phyloP scores from a whole-genome alignment of 92 coral and sea anemone genomes.

The Micromussa lordhowensis region DNA sequence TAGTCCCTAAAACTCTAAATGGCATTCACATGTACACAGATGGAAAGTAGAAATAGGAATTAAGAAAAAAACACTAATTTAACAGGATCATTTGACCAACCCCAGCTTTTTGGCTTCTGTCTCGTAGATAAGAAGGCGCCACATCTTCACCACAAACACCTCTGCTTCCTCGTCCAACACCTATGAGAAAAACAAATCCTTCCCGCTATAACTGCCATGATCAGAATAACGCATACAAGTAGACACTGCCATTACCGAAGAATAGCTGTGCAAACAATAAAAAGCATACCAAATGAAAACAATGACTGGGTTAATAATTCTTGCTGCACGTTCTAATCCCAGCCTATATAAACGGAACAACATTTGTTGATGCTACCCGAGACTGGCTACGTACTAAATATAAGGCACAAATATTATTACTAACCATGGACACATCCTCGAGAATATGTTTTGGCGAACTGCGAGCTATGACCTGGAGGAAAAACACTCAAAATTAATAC shows the following conservation, averaged over 20 bases:
- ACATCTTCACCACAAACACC: conserved; percentile 99
- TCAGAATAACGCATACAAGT: no score
- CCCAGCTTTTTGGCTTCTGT: conserved; percentile 99
- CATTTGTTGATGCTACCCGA: no score
- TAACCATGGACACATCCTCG: conserved; percentile 98
- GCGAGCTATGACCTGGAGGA: conserved; percentile 85
- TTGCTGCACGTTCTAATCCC: no score
- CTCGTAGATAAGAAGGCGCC: conserved; percentile 99
- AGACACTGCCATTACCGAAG: no score
- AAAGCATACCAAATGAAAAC: no score
- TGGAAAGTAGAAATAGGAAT: background rate
- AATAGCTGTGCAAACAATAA: no score
- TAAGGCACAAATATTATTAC: conserved; percentile 12
- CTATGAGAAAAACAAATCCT: conserved; percentile 35
- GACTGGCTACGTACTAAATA: no score
- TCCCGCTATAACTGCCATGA: background rate
- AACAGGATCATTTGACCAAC: conserved; percentile 85
- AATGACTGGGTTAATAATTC: no score
- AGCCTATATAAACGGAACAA: no score
- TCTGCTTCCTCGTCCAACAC: conserved; percentile 99
- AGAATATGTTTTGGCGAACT: conserved; percentile 93
- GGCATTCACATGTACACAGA: background rate
- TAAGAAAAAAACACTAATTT: background rate
- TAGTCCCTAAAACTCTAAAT: background rate
- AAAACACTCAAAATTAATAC: background rate